Evolutionary conservation across 2,888 invertebrate species (phyloP), one percentile per base, ranked within the genome.

Genomic region (Syrista parreyssii): DNA sequence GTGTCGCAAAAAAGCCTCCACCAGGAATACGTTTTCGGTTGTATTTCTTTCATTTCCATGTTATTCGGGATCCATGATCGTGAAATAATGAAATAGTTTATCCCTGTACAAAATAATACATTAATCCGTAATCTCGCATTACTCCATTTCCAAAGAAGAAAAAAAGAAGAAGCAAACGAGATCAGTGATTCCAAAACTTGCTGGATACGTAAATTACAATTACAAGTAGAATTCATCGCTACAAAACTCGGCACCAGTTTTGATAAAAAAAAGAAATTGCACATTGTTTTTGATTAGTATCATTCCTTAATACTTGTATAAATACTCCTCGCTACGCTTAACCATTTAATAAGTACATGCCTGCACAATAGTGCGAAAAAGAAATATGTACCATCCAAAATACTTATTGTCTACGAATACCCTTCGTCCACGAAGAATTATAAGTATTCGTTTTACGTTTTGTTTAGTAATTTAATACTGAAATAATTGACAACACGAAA

Each of bases 271-370:
- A 73, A 76, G 79, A 73, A 76, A 81, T 81, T 81, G 79, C 82
- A 78, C 83, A 73, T 75, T 77, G 75, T 76, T 82, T 83, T 83
- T 83, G 80, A 82, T 83, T 83, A 80, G 75, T 74, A 76, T 79
- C 75, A 75, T 78, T 79, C 78, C 32, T 30, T 68, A 36, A 74
- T 15, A 33, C 15, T 71, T 69, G 68, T 74, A 74, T 74, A 71
- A 76, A 75, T 69, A 72, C 69, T 77, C 68, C 30, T 76, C 34
- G 15, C 34, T 68, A 68, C 15, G 73, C 32, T 75, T 30, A 40
- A 36, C 69, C 31, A 68, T 69, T 34, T 69, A 40, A 9, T 75
- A 74, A 79, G 71, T 78, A 78, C 79, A 75, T 74, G 75, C 71
- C 30, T 68, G 68, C 32, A 34, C 68, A 33, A 11, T 12, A 34